A percentile compares a stretch with the other conserved stretches of the same genome.
phyloP scores from a whole-genome alignment of 1,140 invertebrate genomes.

The Zaprionus gabonicus region DNA sequence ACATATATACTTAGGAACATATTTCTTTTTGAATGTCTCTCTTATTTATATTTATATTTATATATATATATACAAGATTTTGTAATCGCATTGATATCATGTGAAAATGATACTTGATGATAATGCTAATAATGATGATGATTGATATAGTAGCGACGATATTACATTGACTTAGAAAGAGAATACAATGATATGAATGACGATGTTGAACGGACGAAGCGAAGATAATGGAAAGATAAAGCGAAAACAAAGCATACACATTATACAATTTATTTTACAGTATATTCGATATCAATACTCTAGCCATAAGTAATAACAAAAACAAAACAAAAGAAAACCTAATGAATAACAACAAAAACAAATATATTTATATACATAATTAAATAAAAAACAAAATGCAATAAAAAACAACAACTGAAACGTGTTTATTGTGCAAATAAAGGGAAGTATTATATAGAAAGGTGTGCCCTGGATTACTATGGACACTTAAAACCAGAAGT shows the following conservation, averaged over 20 bases:
- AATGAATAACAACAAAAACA: slow-evolving; percentile 53
- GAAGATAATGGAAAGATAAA: slow-evolving; percentile 5
- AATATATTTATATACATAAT: slow-evolving; percentile 83
- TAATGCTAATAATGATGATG: background rate
- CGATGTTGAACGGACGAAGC: slow-evolving; percentile 5
- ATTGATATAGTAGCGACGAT: background rate
- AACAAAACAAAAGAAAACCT: slow-evolving; percentile 48
- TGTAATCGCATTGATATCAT: slow-evolving; percentile 37
- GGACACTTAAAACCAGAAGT: too few species aligned
- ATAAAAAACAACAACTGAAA: slow-evolving; percentile 43
- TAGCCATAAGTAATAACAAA: slow-evolving; percentile 74
- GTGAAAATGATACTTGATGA: slow-evolving; percentile 14
- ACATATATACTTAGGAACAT: slow-evolving; percentile 38
- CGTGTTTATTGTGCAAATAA: background rate
- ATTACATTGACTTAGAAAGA: slow-evolving; percentile 1
- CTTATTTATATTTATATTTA: slow-evolving; percentile 62
- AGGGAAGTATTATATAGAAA: too few species aligned
- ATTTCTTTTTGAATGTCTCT: slow-evolving; percentile 68
- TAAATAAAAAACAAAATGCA: slow-evolving; percentile 68
- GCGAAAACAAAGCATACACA: slow-evolving; percentile 66
- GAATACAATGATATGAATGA: slow-evolving; percentile 18
- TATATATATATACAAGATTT: slow-evolving; percentile 36
- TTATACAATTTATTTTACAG: slow-evolving; percentile 81
- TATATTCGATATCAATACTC: slow-evolving; percentile 77
- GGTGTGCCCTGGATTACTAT: too few species aligned